phyloP scores from a whole-genome alignment of 2,888 invertebrate genomes.

The Agapetus fuscipes region DNA sequence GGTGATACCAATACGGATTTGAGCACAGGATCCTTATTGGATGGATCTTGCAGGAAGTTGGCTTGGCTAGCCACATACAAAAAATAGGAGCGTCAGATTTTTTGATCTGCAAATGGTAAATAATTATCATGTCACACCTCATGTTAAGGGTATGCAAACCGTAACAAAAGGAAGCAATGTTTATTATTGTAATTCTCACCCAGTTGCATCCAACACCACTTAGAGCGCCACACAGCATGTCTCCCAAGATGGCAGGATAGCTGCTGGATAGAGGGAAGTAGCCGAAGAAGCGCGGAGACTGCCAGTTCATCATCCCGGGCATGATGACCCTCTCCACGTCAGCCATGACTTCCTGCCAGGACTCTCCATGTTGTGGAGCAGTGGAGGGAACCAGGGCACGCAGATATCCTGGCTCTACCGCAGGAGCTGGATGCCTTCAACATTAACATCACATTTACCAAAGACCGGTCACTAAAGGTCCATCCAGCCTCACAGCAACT shows the following conservation, averaged over 20 bases:
- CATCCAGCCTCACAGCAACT: no score
- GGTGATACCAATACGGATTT: no score
- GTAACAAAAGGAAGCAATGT: no score
- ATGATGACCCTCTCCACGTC: slow-evolving; percentile 93
- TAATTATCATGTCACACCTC: no score
- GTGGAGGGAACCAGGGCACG: slow-evolving; percentile 73
- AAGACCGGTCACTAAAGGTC: no score
- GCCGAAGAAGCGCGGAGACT: slow-evolving; percentile 90
- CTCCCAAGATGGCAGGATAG: slow-evolving; percentile 88
- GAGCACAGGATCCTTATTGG: no score
- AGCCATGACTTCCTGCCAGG: slow-evolving; percentile 84
- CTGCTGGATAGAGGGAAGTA: slow-evolving; percentile 93
- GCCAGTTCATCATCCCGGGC: slow-evolving; percentile 98
- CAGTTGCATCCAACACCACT: slow-evolving; percentile 95
- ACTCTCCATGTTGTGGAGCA: slow-evolving; percentile 77
- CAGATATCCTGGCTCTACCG: slow-evolving; percentile 90
- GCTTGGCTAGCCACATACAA: no score
- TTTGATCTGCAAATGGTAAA: no score
- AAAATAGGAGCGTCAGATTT: no score
- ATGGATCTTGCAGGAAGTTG: no score
- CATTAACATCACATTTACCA: no score
- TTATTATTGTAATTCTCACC: slow-evolving; percentile 56
- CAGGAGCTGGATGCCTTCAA: slow-evolving; percentile 74
- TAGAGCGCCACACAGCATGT: slow-evolving; percentile 90
- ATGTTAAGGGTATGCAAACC: no score